Conservation (phyloP, 2,113 vertebrate species). For the Euleptes europaea region DNA sequence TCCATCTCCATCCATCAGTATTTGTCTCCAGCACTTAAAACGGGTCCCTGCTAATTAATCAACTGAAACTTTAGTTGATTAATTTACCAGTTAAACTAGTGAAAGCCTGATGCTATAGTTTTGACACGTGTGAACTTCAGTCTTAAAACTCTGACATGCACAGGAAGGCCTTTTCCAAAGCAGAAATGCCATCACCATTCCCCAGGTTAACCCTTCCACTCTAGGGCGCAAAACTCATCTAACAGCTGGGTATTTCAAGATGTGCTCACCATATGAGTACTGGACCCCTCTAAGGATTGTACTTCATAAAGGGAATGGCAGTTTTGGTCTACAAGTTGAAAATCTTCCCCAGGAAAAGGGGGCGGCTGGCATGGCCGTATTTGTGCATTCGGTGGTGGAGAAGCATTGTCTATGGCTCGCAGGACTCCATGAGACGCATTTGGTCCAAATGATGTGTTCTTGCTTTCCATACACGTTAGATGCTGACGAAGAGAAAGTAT, state of each 20-base stretch:
- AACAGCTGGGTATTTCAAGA: neutral
- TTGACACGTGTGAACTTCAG: too few species aligned
- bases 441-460: conserved; percentile 63
- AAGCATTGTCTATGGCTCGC: conserved; percentile 38
- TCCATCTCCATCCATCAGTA: neutral
- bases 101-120: too few species aligned
- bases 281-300: conserved; percentile 62
- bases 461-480: conserved; percentile 69
- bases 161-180: too few species aligned
- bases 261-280: conserved; percentile 76
- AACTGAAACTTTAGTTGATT: neutral
- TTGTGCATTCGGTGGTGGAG: neutral
- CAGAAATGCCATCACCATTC: neutral
- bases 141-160: too few species aligned
- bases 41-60: neutral
- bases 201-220: neutral
- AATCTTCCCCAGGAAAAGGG: conserved; percentile 53
- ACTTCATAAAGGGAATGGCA: conserved; percentile 75
- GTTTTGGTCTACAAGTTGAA: conserved; percentile 70
- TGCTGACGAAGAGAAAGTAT: conserved; percentile 58
- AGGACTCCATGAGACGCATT: conserved; percentile 53
- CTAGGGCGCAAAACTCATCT: neutral
- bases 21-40: neutral
- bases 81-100: neutral
- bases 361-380: conserved; percentile 35